phyloP scores from a whole-genome alignment of 2,888 invertebrate species.

The Hetaerina titia region DNA sequence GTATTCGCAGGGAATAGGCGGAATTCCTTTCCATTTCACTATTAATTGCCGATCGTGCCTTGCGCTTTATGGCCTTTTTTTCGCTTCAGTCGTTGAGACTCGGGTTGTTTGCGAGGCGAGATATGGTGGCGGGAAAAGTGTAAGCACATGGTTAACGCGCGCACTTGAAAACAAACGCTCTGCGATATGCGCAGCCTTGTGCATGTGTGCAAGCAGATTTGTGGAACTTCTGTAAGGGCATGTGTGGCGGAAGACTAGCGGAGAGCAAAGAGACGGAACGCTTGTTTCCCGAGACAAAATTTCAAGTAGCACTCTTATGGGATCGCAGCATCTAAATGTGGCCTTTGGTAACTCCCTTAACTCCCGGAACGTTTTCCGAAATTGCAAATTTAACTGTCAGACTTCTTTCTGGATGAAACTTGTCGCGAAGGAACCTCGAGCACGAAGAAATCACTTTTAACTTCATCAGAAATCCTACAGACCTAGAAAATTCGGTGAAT shows the following conservation, averaged over 20 bases:
- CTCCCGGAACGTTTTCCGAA: no score
- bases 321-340: neutral
- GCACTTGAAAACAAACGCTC: conserved; percentile 48
- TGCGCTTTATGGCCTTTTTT: conserved; percentile 56
- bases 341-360: neutral
- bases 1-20: neutral
- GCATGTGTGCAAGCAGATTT: conserved; percentile 32
- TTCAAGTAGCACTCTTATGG: neutral
- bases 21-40: conserved; percentile 35
- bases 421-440: no score
- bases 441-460: no score
- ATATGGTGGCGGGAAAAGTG: conserved; percentile 54
- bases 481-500: no score
- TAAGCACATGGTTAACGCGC: conserved; percentile 56
- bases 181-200: conserved; percentile 36
- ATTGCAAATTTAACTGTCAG: no score
- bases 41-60: conserved; percentile 39
- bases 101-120: conserved; percentile 48
- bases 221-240: neutral
- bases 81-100: conserved; percentile 6
- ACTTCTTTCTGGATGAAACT: no score
- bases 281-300: neutral
- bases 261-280: neutral
- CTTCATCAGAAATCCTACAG: no score
- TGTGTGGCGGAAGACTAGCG: neutral